A percentile compares a stretch with the other conserved stretches of the same genome.
phyloP scores from a whole-genome alignment of 2,797 vertebrate species.

The Phyllotis vaccarum region DNA sequence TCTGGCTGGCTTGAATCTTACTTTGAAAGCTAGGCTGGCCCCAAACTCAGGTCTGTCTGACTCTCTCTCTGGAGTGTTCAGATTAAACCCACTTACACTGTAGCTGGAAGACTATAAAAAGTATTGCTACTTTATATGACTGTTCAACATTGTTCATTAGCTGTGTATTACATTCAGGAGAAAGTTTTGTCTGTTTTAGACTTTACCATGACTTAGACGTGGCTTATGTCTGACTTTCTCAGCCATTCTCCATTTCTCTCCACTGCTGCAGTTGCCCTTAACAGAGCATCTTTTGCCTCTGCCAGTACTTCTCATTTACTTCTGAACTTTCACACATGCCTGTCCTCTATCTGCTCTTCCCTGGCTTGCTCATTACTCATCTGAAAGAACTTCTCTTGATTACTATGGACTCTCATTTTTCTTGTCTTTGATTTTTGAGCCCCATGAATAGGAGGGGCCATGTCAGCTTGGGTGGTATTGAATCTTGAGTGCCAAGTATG shows the following conservation, averaged over 20 bases:
- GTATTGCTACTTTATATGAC: slow-evolving; percentile 42
- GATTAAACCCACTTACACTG: neutral
- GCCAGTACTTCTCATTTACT: neutral
- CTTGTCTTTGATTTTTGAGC: slow-evolving; percentile 19
- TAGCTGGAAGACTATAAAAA: neutral
- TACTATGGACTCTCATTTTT: neutral
- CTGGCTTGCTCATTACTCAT: slow-evolving; percentile 9
- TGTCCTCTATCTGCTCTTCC: neutral
- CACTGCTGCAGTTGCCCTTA: neutral
- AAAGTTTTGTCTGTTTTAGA: neutral
- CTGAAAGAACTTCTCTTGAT: slow-evolving; percentile 6
- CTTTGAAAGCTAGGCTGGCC: neutral
- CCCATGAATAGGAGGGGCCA: neutral
- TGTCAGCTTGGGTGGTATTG: neutral
- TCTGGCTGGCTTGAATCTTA: neutral
- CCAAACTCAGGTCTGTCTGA: neutral
- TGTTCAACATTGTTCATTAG: neutral
- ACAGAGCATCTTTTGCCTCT: neutral
- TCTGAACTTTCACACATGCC: neutral
- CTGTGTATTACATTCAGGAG: neutral
- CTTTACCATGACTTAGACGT: neutral
- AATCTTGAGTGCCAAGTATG: neutral
- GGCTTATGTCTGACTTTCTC: neutral
- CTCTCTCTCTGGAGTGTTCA: neutral
- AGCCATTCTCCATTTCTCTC: neutral